Base-by-base conservation (phyloP, 2,797 vertebrate species). In the Lates japonicus region DNA sequence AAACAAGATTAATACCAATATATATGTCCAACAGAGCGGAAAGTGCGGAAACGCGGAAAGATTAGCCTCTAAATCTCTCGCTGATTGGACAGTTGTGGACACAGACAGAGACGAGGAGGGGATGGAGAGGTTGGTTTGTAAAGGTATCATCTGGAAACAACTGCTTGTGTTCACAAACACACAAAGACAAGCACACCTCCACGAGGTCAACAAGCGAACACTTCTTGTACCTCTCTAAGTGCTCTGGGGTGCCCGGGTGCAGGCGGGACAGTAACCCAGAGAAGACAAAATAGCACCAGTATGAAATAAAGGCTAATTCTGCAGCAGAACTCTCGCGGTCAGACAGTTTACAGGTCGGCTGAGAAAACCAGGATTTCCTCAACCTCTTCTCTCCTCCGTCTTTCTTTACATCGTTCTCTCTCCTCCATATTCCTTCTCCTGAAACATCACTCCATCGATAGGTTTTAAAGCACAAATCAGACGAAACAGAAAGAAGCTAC, bases 241-340 rank as follows among this genome's bases (percentile, higher is more conserved):
- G 86, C 80, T 81, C 78, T 80, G 74, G 59, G 58, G 78, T 57
- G 82, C 86, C 74, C n/a, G n/a, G 74, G 80, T 85, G 74, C 87
- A 84, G 87, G 77, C 68, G 20, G 48, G n/a, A 87, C 68, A 57
- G 76, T 51, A 83, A 84, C 82, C 76, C 77, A 63, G 80, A 89
- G 82, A 76, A 84, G 86, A 92, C 90, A 76, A 87, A 89, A 85
- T 93, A 94, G 94, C 94, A 94, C 93, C 94, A 91, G 88, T 92
- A 77, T 93, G 92, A 93, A 93, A 92, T 93, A 93, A 94, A 94
- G 93, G n/a, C 92, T 94, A 89, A 89, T 90, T 88, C 86, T 86
- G 88, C 88, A 84, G 88, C 91, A 66, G 73, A 80, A 80, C 77
- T 77, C 59, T 71, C 74, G 16, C 11, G 20, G 79, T 55, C 70